Evolutionary conservation across 2,797 vertebrate genomes (phyloP).

Genomic region (Urophycis tenuis): DNA sequence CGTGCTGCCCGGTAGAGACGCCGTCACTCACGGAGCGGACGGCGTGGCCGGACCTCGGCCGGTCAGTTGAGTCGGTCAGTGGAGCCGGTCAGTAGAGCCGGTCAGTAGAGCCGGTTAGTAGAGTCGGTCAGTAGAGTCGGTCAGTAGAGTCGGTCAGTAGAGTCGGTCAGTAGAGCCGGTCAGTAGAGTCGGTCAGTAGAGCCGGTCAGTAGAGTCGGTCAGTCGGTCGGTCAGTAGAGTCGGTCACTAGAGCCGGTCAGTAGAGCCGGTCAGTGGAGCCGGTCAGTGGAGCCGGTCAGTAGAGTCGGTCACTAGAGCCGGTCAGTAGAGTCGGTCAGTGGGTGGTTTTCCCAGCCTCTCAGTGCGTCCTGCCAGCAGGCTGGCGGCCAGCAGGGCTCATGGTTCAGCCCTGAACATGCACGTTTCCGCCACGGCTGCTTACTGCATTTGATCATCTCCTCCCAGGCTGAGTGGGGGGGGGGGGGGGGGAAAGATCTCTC

Average conservation of each 20-base stretch:
- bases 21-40: slow-evolving; percentile 58
- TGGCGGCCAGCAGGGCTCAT: slow-evolving; percentile 38
- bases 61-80: slow-evolving; percentile 56
- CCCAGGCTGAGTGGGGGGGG: slow-evolving; percentile 41
- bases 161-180: no score
- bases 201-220: no score
- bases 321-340: slow-evolving; percentile 17
- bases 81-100: no score
- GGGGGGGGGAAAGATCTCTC: slow-evolving; percentile 19
- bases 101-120: no score
- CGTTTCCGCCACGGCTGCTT: slow-evolving; percentile 47
- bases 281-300: no score
- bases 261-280: no score
- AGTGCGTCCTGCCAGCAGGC: slow-evolving; percentile 47
- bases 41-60: slow-evolving; percentile 55
- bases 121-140: no score
- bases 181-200: slow-evolving; percentile 12
- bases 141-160: no score
- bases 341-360: slow-evolving; percentile 51
- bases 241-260: no score
- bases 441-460: slow-evolving; percentile 47
- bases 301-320: no score
- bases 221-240: slow-evolving; percentile 45
- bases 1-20: slow-evolving; percentile 54
- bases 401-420: slow-evolving; percentile 53